Base-by-base conservation (phyloP, 2,888 invertebrate species). In the Tiphia femorata region DNA sequence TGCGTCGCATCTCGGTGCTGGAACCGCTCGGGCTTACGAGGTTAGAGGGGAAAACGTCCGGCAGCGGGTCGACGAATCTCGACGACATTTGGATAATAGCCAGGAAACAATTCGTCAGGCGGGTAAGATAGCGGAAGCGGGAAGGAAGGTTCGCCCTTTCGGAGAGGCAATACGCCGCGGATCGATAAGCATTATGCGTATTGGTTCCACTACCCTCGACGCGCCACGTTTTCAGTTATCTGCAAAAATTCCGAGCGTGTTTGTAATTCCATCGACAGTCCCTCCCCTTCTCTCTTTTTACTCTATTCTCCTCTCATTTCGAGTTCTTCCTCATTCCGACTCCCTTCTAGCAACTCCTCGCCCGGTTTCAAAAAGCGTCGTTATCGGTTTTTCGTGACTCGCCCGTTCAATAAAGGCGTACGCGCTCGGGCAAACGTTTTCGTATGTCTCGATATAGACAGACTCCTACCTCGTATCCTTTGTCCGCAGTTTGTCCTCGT, bases 301-400 rank as follows among this genome's bases (percentile, higher is more conserved):
- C 16, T 14, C 12, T 30, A 20, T 14, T 14, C 2, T 29, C 10
- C 23, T 12, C 29, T 6, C 17, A 20, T 48, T 21, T 49, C 54
- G 42, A 37, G 56, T 49, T 60, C 56, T 48, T 48, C 56, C 30
- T 8, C n/a, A 7, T 46, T 29, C 27, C 14, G 44, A 33, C 14
- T 30, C 21, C 20, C 20, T 37, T 3, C 33, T 7, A 16, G 19
- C 23, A 21, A 20, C 10, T 19, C 20, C 16, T 29, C 43, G 12
- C 29, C 19, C n/a, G 8, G 12, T 44, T 20, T 14, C 20, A 44
- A 38, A 30, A 38, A 43, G 43, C 53, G 58, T 62, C 53, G 62
- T 64, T 69, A 67, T 70, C 62, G 62, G 62, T 53, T 69, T 64
- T 64, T 67, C 51, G 58, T 54, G 19, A 20, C 55, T 23, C 43